A percentile compares a stretch with the other conserved stretches of the same genome.
Conservation (phyloP, 1,140 invertebrate genomes). For the Oryctes rhinoceros region DNA sequence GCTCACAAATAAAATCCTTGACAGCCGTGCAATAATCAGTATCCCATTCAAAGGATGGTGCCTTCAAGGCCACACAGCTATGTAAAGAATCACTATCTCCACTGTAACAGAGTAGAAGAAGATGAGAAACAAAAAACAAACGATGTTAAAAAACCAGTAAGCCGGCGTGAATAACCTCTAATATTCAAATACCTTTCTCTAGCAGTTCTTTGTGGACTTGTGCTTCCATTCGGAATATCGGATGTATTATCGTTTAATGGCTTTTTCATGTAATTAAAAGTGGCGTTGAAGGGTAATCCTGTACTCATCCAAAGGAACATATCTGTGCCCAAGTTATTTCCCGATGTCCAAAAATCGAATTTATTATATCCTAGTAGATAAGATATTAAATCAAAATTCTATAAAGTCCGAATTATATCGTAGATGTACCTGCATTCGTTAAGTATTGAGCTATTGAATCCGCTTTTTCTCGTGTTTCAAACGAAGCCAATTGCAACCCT, state of each 20-base stretch:
- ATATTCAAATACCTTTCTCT: slow-evolving; percentile 72
- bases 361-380: slow-evolving; percentile 72
- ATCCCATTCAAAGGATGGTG: slow-evolving; percentile 80
- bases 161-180: slow-evolving; percentile 1
- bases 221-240: slow-evolving; percentile 70
- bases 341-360: slow-evolving; percentile 89
- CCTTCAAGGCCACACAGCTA: slow-evolving; percentile 78
- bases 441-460: slow-evolving; percentile 84
- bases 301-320: slow-evolving; percentile 92
- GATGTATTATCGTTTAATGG: slow-evolving; percentile 60
- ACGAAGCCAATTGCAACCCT: slow-evolving; percentile 83
- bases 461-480: slow-evolving; percentile 86
- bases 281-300: slow-evolving; percentile 84
- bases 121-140: slow-evolving; percentile 22
- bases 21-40: slow-evolving; percentile 81
- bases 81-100: slow-evolving; percentile 71
- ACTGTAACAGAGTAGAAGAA: slow-evolving; percentile 54
- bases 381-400: no score
- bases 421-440: slow-evolving; percentile 72
- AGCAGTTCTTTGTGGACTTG: slow-evolving; percentile 77
- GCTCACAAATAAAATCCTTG: slow-evolving; percentile 89
- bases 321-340: slow-evolving; percentile 84
- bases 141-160: neutral
- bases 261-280: slow-evolving; percentile 82
- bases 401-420: no score